These are phyloP conservation scores for Drosophila borborema DNA, from an alignment of 2,888 invertebrate genomes.

Conservation along the genomic window DNA sequence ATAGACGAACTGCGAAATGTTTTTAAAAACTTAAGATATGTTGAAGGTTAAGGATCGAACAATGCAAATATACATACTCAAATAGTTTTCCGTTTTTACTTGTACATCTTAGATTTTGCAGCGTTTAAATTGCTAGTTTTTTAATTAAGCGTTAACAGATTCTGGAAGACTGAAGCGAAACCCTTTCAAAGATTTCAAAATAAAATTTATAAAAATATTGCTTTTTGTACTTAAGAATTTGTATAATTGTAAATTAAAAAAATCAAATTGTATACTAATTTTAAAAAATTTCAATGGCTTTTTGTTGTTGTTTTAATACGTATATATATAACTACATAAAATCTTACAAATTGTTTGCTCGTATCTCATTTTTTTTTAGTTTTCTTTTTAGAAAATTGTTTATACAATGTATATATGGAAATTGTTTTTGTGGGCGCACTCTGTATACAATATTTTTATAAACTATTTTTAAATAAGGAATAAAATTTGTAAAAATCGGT, in stretches of 20 bases:
- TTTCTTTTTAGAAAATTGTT: slow-evolving; percentile 34
- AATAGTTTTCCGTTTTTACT: neutral
- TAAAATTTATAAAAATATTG: slow-evolving; percentile 1
- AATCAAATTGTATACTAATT: slow-evolving; percentile 45
- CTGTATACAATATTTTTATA: slow-evolving; percentile 34
- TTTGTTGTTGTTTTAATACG: slow-evolving; percentile 40
- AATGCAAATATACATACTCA: neutral
- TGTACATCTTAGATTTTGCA: neutral
- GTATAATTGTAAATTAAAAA: slow-evolving; percentile 39
- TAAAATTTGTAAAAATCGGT: slow-evolving; percentile 58
- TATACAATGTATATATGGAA: slow-evolving; percentile 31
- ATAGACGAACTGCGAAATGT: neutral
- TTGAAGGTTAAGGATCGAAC: neutral
- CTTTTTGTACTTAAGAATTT: slow-evolving; percentile 51
- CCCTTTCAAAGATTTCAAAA: neutral
- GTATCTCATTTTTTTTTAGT: slow-evolving; percentile 26
- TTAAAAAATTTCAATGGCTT: slow-evolving; percentile 57
- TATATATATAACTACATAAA: slow-evolving; percentile 52
- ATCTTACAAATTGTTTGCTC: slow-evolving; percentile 47
- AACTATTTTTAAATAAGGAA: slow-evolving; percentile 38
- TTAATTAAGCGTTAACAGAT: neutral
- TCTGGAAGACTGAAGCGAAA: neutral
- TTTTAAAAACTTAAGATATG: neutral
- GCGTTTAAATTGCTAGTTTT: slow-evolving; percentile 12
- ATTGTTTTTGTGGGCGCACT: slow-evolving; percentile 24